Percentiles rank a stretch among this genome's conserved stretches.
These are phyloP conservation scores for Lonchura striata DNA, from an alignment of 2,113 vertebrate species.

Conservation along the genomic window DNA sequence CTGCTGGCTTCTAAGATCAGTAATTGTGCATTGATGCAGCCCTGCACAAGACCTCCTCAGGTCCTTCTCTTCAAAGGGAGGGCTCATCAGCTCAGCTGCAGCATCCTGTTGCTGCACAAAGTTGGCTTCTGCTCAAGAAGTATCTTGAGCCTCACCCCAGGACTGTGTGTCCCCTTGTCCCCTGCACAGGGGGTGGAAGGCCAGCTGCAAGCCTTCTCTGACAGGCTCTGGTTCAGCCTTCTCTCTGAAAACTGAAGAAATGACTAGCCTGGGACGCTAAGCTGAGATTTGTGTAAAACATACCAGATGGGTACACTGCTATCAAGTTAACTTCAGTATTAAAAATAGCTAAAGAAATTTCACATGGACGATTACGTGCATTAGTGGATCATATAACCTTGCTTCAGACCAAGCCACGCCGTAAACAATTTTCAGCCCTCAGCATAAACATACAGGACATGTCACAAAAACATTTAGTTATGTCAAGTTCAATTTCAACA, in stretches of 20 bases:
- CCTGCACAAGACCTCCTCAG: not conserved
- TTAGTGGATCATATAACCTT: constrained; percentile 26
- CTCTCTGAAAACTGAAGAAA: not conserved
- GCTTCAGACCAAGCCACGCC: not conserved
- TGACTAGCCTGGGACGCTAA: not conserved
- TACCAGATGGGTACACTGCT: not conserved
- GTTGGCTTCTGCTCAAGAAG: not conserved
- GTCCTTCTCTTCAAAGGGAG: not conserved
- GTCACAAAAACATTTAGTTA: not conserved
- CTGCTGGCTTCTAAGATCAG: not conserved
- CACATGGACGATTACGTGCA: not conserved
- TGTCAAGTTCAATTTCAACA: not conserved
- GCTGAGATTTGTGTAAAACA: not conserved
- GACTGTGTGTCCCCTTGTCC: not conserved
- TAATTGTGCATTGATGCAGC: not conserved
- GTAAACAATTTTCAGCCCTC: not conserved
- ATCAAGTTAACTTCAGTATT: constrained; percentile 8
- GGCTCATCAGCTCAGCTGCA: not conserved
- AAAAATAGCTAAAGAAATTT: constrained; percentile 54
- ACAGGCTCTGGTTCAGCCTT: not conserved
- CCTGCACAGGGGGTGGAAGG: not conserved
- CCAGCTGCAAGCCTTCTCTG: not conserved
- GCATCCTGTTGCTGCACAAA: not conserved
- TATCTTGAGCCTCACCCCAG: accelerated
- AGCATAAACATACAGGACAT: not conserved